Base-by-base conservation (phyloP, 2,113 vertebrate genomes). In the Colinus virginianus region DNA sequence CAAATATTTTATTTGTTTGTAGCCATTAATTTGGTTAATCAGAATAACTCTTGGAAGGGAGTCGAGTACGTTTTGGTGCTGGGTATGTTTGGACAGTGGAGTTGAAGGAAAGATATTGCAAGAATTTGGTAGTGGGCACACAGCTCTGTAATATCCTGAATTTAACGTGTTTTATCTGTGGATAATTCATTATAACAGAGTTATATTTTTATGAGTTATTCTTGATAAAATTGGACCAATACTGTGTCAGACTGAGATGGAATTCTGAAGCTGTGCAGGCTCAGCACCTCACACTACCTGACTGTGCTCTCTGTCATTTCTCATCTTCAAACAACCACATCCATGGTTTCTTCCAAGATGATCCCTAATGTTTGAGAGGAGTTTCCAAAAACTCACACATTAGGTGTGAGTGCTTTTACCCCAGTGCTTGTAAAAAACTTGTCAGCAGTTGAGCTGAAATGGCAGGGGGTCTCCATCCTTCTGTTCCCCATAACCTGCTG, bases 1-100 rank as follows among this genome's bases (percentile, higher is more conserved):
- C 82, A 87, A 87, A 92, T 83, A 84, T 67, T 84, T 89, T 63
- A 81, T 88, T 78, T 87, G 53, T 90, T 95, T 81, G 53, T 26
- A 58, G 53, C 48, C 34, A 56, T 81, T 91, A 64, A 88, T 91
- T 88, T 91, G 76, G 34, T 78, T 86, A 88, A 83, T 36, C 75
- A 55, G 40, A 78, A 80, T 23, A 80, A 68, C 3, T 2, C 42
- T 34, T 20, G 64, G 9, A 75, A 93, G 61, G n/a, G 46, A 79
- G 26, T 46, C 48, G 61, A 72, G 17, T 58, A 64, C 76, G 75
- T 87, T 68, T 79, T 66, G 78, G 75, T 82, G 28, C 61, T 58
- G 63, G 51, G 6, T 76, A 11, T 26, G 19, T 84, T 91, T 42
- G 86, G 61, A 81, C 18, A 71, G 64, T 43, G 69, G 56, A 64